A percentile compares a stretch with the other conserved stretches of the same genome.
These are phyloP conservation scores for Dromiciops gliroides DNA, from an alignment of 2,113 vertebrate genomes.

Conservation along the genomic window DNA sequence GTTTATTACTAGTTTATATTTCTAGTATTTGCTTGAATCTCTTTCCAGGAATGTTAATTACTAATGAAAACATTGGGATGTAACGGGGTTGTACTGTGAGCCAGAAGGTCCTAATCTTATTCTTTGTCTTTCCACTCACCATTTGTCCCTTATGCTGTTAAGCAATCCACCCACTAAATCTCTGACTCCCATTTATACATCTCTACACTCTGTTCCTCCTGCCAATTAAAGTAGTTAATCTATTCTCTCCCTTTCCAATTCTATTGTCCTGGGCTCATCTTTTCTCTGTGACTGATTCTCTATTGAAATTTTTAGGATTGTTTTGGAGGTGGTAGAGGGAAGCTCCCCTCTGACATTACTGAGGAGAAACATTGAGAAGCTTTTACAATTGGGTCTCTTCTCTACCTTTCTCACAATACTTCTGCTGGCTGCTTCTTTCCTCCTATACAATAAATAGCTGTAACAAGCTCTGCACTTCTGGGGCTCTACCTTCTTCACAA, in stretches of 20 bases:
- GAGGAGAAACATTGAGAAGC: not conserved
- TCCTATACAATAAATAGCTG: not conserved
- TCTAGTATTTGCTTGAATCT: not conserved
- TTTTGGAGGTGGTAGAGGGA: not conserved
- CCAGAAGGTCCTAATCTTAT: not conserved
- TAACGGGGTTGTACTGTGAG: not conserved
- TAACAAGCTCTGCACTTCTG: not conserved
- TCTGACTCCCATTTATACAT: not conserved
- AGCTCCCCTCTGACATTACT: not conserved
- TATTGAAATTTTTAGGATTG: not conserved
- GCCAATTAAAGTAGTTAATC: not conserved
- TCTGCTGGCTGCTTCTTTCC: not conserved
- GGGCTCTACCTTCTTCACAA: not conserved
- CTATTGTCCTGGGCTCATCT: not conserved
- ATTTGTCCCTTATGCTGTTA: not conserved
- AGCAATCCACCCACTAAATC: not conserved
- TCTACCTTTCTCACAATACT: not conserved
- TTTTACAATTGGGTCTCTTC: not conserved
- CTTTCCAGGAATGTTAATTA: not conserved
- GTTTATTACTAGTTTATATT: not conserved
- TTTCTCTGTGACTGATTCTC: not conserved
- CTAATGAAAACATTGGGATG: not conserved
- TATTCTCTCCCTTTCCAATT: not conserved
- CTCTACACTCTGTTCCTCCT: not conserved
- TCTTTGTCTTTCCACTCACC: not conserved